Base-by-base conservation (phyloP, 2,113 vertebrate species). In the Gambusia affinis region DNA sequence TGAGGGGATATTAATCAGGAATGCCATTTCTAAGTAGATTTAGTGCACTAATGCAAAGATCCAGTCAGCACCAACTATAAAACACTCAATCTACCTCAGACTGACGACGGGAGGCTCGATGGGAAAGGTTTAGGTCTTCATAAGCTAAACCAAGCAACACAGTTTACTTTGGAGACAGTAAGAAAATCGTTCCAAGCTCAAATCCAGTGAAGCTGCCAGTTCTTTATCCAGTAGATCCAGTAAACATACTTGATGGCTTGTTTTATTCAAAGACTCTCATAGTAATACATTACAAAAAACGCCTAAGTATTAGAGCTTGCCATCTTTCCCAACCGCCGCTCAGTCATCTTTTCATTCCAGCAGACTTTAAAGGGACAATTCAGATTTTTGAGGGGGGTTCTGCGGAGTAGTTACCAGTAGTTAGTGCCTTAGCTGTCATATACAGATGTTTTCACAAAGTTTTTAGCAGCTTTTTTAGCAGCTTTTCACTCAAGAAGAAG, bases 141-240 rank as follows among this genome's bases (percentile, higher is more conserved):
- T 76, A 74, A 72, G 57, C 79, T 89, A 92, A 90, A 90, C 86
- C 84, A 42, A 47, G 72, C 1, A 60, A 78, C 54, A 79, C n/a
- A 42, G 87, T 90, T 92, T 88, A 90, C 85, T 82, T 83, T 87
- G 73, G 51, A 47, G 74, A 85, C 47, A 54, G 47, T 24, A 54
- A 54, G 7, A 54, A 82, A 67, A 86, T 87, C 72, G 71, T 80
- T 72, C 73, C 70, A 67, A 66, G 65, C 39, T 6, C 47, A 44
- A 64, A 62, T 57, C 8, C 12, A 80, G 69, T 57, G 82, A 84
- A 60, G 33, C 84, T 83, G 35, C 37, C 44, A 64, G 68, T 3
- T 51, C 72, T 60, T 51, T 60, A 63, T 74, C 33, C 10, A 71
- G 11, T 67, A 30, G 37, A 64, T n/a, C 44, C 54, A 77, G 64